Percentiles rank a stretch among this genome's conserved stretches.
These are phyloP conservation scores for Taenaris catops DNA, from an alignment of 2,888 invertebrate species.

Conservation along the genomic window DNA sequence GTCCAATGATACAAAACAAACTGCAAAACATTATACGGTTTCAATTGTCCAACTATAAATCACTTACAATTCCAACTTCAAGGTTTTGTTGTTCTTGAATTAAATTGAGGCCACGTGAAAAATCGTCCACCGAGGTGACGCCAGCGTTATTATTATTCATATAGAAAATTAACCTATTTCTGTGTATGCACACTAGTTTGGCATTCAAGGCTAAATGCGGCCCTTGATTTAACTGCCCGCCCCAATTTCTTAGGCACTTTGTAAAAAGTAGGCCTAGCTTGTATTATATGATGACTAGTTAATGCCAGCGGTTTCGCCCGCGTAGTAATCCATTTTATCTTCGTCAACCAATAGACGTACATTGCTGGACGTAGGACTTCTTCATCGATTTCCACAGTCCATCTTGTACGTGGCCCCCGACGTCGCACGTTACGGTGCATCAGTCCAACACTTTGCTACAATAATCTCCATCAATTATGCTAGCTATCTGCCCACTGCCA, in stretches of 20 bases:
- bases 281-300: no score
- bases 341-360: no score
- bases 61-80: conserved; percentile 2
- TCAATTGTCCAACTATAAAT: conserved; percentile 7
- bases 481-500: no score
- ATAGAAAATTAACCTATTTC: conserved; percentile 22
- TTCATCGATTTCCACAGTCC: no score
- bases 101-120: conserved; percentile 17
- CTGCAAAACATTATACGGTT: neutral
- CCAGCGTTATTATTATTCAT: conserved; percentile 8
- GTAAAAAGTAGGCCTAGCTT: conserved; percentile 11
- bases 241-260: conserved; percentile 22
- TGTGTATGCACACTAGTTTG: conserved; percentile 20
- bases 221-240: conserved; percentile 17
- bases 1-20: no score
- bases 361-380: no score
- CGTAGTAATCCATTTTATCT: no score
- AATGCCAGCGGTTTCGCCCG: no score
- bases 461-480: no score
- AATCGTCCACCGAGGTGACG: conserved; percentile 3
- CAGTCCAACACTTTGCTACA: no score
- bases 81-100: conserved; percentile 11
- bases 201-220: conserved; percentile 21
- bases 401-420: no score
- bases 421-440: no score